phyloP scores from a whole-genome alignment of 2,888 invertebrate species.

The Hanleya hanleyi region DNA sequence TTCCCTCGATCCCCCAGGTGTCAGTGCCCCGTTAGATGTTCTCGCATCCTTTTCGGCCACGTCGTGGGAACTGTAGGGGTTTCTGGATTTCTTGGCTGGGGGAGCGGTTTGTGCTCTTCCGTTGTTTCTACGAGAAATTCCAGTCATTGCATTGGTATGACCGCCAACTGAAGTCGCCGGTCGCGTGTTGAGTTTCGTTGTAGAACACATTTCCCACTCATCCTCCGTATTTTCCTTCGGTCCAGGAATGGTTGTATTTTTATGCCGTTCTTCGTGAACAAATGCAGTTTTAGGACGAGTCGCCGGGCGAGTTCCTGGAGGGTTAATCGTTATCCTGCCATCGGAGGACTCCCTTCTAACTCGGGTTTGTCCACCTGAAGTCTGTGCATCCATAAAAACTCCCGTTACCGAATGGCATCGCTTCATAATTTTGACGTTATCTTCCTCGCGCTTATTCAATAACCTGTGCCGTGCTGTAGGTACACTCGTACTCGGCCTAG shows the following conservation, averaged over 20 bases:
- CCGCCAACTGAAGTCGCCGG: background rate
- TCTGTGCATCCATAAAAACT: conserved; percentile 52
- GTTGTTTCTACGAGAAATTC: background rate
- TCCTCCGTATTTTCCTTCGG: no score
- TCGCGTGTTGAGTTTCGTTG: background rate
- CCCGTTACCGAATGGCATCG: conserved; percentile 56
- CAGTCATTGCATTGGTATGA: background rate
- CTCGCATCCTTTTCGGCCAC: conserved; percentile 44
- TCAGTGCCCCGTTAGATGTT: background rate
- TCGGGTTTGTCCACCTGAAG: conserved; percentile 20
- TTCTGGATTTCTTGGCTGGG: background rate
- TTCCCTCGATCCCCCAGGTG: conserved; percentile 15
- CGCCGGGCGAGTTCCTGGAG: conserved; percentile 9
- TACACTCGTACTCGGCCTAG: background rate
- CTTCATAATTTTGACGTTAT: background rate
- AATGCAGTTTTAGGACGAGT: background rate
- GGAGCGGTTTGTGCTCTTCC: background rate
- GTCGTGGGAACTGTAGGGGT: conserved; percentile 15
- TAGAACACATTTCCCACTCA: no score
- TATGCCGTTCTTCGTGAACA: no score
- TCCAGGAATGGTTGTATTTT: no score
- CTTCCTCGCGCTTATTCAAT: no score
- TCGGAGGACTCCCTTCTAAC: no score
- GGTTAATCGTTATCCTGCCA: no score
- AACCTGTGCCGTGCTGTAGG: background rate